Percentiles rank a stretch among this genome's conserved stretches.
Evolutionary conservation across 1,140 invertebrate genomes (phyloP).

Genomic region (Oscheius sp.): DNA sequence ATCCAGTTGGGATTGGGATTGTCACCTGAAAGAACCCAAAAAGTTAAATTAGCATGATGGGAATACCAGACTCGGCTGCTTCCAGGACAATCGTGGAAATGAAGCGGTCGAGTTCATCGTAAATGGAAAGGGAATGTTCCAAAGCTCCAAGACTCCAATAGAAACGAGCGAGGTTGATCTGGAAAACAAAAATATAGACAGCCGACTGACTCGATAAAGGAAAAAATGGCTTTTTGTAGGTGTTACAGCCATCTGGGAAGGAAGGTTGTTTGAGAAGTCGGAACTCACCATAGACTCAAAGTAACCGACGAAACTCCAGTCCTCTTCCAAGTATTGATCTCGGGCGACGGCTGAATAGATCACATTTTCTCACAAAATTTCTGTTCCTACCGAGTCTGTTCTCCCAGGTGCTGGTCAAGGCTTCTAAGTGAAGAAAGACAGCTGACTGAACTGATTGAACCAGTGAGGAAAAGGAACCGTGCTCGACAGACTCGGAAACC

Average conservation of each 20-base stretch:
- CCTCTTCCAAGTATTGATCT: slow-evolving; percentile 3
- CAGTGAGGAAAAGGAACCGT: slow-evolving; percentile 7
- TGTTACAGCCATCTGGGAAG: too few species aligned
- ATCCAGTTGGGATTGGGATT: neutral
- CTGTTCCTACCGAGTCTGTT: neutral
- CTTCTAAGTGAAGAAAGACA: slow-evolving; percentile 40
- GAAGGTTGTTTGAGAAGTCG: slow-evolving; percentile 1
- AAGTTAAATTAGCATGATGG: too few species aligned
- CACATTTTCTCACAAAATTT: too few species aligned
- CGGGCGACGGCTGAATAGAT: neutral
- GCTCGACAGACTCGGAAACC: slow-evolving; percentile 26
- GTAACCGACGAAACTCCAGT: slow-evolving; percentile 12
- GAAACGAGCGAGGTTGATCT: slow-evolving; percentile 22
- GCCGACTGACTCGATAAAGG: too few species aligned
- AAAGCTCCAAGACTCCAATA: slow-evolving; percentile 30
- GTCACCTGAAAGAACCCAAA: too few species aligned
- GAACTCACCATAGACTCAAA: neutral
- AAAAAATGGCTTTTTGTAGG: too few species aligned
- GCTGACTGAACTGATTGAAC: slow-evolving; percentile 19
- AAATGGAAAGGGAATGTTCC: slow-evolving; percentile 25
- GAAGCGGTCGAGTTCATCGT: slow-evolving; percentile 27
- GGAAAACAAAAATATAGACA: neutral
- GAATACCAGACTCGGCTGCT: neutral
- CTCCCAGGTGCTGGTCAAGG: slow-evolving; percentile 16
- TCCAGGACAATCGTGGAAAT: slow-evolving; percentile 6